phyloP scores from a whole-genome alignment of 2,113 vertebrate genomes.

The Sinocyclocheilus rhinocerous region DNA sequence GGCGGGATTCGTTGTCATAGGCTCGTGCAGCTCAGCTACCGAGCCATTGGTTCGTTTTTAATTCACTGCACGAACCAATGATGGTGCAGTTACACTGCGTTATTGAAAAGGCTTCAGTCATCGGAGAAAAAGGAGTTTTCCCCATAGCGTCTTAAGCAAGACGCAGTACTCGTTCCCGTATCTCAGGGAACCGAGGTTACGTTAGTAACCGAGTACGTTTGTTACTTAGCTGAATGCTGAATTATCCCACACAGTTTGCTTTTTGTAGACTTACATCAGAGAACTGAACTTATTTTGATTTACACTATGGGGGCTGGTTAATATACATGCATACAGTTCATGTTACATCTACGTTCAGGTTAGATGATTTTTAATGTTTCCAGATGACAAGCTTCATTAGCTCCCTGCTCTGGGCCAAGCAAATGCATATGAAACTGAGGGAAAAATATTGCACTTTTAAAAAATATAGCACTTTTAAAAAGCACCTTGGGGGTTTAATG shows the following conservation, averaged over 20 bases:
- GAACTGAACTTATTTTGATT: background rate
- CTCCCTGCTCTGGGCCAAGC: slow-evolving; percentile 7
- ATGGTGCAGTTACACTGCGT: no score
- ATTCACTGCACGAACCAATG: no score
- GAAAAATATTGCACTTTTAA: slow-evolving; percentile 9
- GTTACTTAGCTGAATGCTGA: background rate
- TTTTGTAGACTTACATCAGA: background rate
- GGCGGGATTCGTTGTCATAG: no score
- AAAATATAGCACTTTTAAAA: slow-evolving; percentile 12
- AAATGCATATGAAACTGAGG: slow-evolving; percentile 4
- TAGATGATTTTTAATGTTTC: slow-evolving; percentile 42
- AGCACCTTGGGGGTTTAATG: slow-evolving; percentile 29
- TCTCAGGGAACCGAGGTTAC: no score
- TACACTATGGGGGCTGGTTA: slow-evolving; percentile 1
- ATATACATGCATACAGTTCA: slow-evolving; percentile 25
- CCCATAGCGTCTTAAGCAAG: no score
- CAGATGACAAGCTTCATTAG: slow-evolving; percentile 46
- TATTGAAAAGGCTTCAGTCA: no score
- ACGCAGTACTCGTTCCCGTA: no score
- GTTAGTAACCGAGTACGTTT: no score
- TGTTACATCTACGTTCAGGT: slow-evolving; percentile 28
- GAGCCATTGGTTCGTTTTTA: no score
- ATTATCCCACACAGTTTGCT: background rate
- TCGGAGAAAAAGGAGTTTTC: no score
- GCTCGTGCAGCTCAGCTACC: no score